Base-by-base conservation (phyloP, 2,888 invertebrate species). In the Callimorpha dominula region DNA sequence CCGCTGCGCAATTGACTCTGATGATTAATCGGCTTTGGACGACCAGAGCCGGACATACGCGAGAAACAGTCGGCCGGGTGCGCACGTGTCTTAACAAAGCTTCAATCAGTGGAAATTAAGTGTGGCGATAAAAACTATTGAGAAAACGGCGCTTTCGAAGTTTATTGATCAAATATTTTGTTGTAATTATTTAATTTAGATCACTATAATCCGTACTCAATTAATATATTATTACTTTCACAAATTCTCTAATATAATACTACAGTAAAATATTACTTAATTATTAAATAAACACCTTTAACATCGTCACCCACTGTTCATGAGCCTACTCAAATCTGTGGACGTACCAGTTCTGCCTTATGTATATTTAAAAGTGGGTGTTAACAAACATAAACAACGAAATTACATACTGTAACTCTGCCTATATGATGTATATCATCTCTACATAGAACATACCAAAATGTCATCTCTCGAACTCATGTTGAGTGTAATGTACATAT, bases 21-120 rank as follows among this genome's bases (percentile, higher is more conserved):
- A 94, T 95, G 95, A 95, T 95, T 95, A 94, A 95, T 94, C 92
- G 86, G 88, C 88, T 89, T 86, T 86, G 88, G 87, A 81, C 87
- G 88, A 92, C 90, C 92, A 91, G 91, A 91, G 90, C 92, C 90
- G 95, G 95, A 94, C 95, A 93, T 88, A 89, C 90, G 90, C 88
- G 85, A 88, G 84, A 83, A 88, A 84, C 84, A 85, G 85, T 85
- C 90, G 89, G 88, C 88, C 88, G 91, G 86, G 85, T 87, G 65
- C 83, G 76, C 85, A 83, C 88, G 85, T 79, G 80, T 78, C 71
- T 65, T 15, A 68, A 31, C 62, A 67, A 66, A 74, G 43, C 70
- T 79, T 71, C 46, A 54, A 74, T 72, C 74, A 72, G 78, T 77
- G 71, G 71, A 75, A 79, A 73, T 79, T 74, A 74, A 81, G 79